Base-by-base conservation (phyloP, 2,797 vertebrate genomes). In the Botia kubotai region DNA sequence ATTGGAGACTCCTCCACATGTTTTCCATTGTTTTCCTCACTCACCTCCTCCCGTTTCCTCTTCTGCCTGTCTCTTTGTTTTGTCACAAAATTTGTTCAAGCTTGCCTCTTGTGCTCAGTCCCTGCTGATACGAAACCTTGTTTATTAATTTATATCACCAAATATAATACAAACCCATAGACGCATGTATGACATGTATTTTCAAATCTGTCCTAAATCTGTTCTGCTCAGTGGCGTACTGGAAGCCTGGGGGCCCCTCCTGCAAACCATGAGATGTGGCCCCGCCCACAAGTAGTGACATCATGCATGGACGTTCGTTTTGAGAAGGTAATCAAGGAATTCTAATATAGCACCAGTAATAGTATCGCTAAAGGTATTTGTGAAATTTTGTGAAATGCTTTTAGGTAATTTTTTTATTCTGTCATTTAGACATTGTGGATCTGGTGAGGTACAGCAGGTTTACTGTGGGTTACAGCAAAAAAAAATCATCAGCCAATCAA, bases 1-100 rank as follows among this genome's bases (percentile, higher is more conserved):
- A 89, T 89, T 90, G 81, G 83, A 85, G 86, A 75, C 70, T 68
- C 19, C 29, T 71, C 58, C 72, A 52, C 50, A 65, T 75, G 39
- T 77, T 66, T 50, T 79, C 26, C 52, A 55, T 16, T 52, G 29
- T 75, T 62, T 50, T 68, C 43, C 4, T 65, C 65, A 39, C 26
- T 73, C 55, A 46, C 82, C 43, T 43, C 53, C 72, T 85, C 58
- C 62, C 3, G 11, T 58, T 48, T 80, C 52, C 71, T 76, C 23
- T 83, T 53, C 78, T 70, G 43, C 66, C 57, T 63, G 77, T 72
- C 68, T 72, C 26, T 72, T 17, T 74, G 14, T 53, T 70, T 46
- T 77, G 52, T 77, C 65, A 48, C 55, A 70, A 33, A 39, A 52
- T 72, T 65, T 53, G 19, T 65, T 6, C 57, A 11, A 55, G 58